These are phyloP conservation scores for Heptranchias perlo DNA, from an alignment of 2,113 vertebrate species.

Conservation along the genomic window DNA sequence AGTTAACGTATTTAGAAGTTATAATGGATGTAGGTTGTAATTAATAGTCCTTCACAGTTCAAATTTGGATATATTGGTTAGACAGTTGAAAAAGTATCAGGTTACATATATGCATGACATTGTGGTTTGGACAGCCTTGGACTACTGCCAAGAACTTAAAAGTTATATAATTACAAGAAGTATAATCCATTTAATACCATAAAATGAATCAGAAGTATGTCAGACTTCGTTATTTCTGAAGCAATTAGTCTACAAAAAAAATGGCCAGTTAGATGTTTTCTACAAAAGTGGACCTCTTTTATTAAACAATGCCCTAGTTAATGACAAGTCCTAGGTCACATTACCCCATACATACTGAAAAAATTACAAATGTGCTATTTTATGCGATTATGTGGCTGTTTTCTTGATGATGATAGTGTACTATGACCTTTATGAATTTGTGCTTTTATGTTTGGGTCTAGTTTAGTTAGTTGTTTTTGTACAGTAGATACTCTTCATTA, in stretches of 20 bases:
- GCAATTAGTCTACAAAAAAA: background rate
- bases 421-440: background rate
- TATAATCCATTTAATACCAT: conserved; percentile 13
- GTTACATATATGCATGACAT: background rate
- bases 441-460: background rate
- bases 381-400: background rate
- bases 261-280: background rate
- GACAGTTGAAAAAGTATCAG: conserved; percentile 10
- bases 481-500: background rate
- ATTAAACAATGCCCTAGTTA: background rate
- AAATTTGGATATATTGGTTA: conserved; percentile 11
- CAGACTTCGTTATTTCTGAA: conserved; percentile 25
- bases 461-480: background rate
- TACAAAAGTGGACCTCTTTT: background rate
- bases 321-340: background rate
- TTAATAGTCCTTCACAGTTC: conserved; percentile 16
- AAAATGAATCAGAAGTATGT: background rate
- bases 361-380: background rate
- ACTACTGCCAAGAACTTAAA: background rate
- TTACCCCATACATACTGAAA: background rate
- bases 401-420: background rate
- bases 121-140: background rate
- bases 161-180: conserved; percentile 8
- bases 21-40: background rate
- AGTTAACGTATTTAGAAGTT: background rate